Conservation (phyloP, 2,888 invertebrate genomes). For the Volucella zonaria region DNA sequence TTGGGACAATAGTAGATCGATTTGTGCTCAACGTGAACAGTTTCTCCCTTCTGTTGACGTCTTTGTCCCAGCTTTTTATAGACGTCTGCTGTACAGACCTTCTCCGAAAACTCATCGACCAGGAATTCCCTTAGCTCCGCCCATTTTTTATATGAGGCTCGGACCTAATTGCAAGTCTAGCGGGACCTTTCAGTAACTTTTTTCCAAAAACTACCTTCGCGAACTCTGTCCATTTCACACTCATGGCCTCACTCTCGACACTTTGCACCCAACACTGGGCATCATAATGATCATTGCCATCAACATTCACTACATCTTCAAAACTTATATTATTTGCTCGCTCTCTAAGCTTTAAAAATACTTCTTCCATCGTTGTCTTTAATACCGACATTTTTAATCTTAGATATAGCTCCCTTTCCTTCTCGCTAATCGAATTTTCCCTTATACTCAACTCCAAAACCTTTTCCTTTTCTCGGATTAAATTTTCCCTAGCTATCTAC, state of each 20-base stretch:
- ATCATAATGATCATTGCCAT: not conserved
- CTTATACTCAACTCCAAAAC: not conserved
- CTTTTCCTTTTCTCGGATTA: no score
- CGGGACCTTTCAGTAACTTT: not conserved
- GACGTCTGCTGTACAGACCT: not conserved
- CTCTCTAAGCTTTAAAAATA: not conserved
- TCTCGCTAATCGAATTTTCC: not conserved
- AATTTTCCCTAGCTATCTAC: no score
- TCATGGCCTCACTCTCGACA: no score
- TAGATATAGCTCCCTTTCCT: not conserved
- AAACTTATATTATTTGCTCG: not conserved
- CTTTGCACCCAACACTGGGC: not conserved
- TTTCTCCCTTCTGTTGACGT: not conserved
- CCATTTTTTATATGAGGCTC: not conserved
- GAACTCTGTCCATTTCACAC: not conserved
- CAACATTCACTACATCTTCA: not conserved
- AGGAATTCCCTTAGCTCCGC: not conserved
- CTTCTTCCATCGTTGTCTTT: not conserved
- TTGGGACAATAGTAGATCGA: not conserved
- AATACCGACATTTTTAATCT: not conserved
- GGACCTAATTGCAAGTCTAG: not conserved
- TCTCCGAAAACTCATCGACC: not conserved
- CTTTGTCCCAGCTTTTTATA: not conserved
- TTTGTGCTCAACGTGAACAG: not conserved
- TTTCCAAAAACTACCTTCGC: not conserved